phyloP scores from a whole-genome alignment of 2,113 vertebrate genomes.

The rat (Rattus norvegicus) region GRCr8 NC_086028.1:68084501-68085000 shows the following conservation, averaged over 20 bases:
- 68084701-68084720: not conserved
- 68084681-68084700: not conserved
- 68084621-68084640: not conserved
- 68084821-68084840: not conserved
- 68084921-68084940: not conserved
- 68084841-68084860: not conserved
- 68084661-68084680: not conserved
- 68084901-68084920: accelerated
- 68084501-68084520: not conserved
- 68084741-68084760: not conserved
- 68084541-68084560: not conserved
- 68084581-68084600: not conserved
- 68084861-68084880: not conserved
- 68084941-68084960: not conserved
- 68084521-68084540: not conserved
- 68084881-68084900: not conserved
- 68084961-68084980: not conserved
- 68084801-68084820: not conserved
- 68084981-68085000: not conserved
- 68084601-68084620: not conserved
- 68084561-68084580: not conserved
- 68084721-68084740: not conserved
- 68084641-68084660: not conserved
- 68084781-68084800: not conserved
- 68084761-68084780: not conserved